These are phyloP conservation scores for Meiosimyza decipiens DNA, from an alignment of 2,888 invertebrate species.

Conservation along the genomic window DNA sequence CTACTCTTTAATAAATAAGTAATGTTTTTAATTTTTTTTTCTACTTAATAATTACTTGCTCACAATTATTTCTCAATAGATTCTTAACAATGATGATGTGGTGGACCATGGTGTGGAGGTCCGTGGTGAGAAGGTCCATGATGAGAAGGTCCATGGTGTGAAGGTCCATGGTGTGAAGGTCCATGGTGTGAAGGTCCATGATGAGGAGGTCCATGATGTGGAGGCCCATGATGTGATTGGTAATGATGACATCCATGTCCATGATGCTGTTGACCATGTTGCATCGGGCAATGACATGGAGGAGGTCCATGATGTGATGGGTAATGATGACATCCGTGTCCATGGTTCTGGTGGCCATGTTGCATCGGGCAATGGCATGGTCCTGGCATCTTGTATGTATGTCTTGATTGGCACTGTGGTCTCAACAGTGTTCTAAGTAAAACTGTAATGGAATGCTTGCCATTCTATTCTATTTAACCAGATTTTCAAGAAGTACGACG, in stretches of 20 bases:
- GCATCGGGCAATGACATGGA: not conserved
- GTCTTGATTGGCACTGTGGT: too few relatives aligned
- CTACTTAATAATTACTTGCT: too few relatives aligned
- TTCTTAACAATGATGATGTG: constrained; percentile 24
- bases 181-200: not conserved
- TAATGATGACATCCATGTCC: constrained; percentile 15
- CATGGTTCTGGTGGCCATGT: constrained; percentile 7
- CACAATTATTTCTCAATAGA: not conserved
- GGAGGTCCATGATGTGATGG: constrained; percentile 14
- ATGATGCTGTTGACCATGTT: constrained; percentile 18
- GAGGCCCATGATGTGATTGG: constrained; percentile 24
- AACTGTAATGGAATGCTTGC: too few relatives aligned
- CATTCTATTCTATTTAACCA: too few relatives aligned
- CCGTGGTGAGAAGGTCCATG: constrained; percentile 22
- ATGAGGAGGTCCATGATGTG: constrained; percentile 7
- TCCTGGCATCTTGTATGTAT: not conserved
- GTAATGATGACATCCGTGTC: not conserved
- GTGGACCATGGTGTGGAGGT: constrained; percentile 21
- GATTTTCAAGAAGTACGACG: too few relatives aligned
- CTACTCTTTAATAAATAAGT: too few relatives aligned
- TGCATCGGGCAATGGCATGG: not conserved
- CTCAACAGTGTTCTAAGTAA: too few relatives aligned
- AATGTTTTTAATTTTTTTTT: too few relatives aligned
- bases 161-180: too few relatives aligned
- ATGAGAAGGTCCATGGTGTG: not conserved